Conservation (phyloP, 2,888 invertebrate species). For the Orgyia antiqua region DNA sequence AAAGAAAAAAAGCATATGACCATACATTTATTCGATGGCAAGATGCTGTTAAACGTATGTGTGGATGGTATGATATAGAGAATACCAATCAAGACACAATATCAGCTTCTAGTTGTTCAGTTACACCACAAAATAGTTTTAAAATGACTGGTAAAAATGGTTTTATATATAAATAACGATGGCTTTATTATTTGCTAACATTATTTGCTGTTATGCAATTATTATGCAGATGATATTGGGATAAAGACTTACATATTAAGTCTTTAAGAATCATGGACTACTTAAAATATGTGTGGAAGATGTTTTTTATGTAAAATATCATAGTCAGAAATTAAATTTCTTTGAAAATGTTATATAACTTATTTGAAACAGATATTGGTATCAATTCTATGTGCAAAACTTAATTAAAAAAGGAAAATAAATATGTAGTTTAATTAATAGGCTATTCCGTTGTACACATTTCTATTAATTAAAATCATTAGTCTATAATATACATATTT, state of each 20-base stretch:
- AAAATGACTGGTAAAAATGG: slow-evolving; percentile 41
- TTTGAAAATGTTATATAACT: too few relatives aligned
- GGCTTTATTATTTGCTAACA: slow-evolving; percentile 52
- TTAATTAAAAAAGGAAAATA: too few relatives aligned
- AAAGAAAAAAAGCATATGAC: slow-evolving; percentile 50
- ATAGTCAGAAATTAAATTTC: not conserved
- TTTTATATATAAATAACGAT: slow-evolving; percentile 51
- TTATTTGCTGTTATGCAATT: slow-evolving; percentile 42
- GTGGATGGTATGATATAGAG: slow-evolving; percentile 71
- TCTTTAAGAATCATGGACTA: slow-evolving; percentile 11
- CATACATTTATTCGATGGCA: slow-evolving; percentile 72
- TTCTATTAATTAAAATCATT: too few relatives aligned
- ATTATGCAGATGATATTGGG: slow-evolving; percentile 51
- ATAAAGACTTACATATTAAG: slow-evolving; percentile 2
- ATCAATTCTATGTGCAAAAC: too few relatives aligned
- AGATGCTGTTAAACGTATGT: slow-evolving; percentile 75
- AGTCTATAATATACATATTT: too few relatives aligned
- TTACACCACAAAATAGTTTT: slow-evolving; percentile 40
- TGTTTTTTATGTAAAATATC: not conserved
- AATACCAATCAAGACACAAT: slow-evolving; percentile 23
- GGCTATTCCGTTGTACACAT: too few relatives aligned
- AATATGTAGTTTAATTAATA: too few relatives aligned
- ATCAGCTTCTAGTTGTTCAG: slow-evolving; percentile 34
- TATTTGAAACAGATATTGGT: too few relatives aligned
- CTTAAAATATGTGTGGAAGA: not conserved